phyloP scores from a whole-genome alignment of 1,140 invertebrate genomes.

The Hydropsyche tenuis region DNA sequence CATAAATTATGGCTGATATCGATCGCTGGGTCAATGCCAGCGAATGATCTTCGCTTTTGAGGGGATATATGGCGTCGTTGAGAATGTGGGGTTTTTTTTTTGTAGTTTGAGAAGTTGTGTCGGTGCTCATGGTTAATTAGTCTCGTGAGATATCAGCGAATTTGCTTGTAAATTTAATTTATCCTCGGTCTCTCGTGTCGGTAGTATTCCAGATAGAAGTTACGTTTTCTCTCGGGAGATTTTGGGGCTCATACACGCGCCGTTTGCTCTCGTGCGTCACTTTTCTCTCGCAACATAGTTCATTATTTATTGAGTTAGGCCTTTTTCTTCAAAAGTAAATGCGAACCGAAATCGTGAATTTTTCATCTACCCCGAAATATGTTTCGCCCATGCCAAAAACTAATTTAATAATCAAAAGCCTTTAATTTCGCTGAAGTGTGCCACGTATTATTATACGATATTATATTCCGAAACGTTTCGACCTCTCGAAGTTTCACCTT shows the following conservation, averaged over 20 bases:
- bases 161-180: slow-evolving; percentile 18
- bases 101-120: too few relatives aligned
- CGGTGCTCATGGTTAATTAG: too few relatives aligned
- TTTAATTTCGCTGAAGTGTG: background rate
- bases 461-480: background rate
- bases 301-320: slow-evolving; percentile 21
- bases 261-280: background rate
- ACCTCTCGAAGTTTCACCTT: background rate
- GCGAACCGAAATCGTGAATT: background rate
- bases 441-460: background rate
- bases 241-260: background rate
- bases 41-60: too few relatives aligned
- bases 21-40: too few relatives aligned
- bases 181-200: background rate
- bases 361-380: background rate
- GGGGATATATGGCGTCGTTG: too few relatives aligned
- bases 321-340: slow-evolving; percentile 14
- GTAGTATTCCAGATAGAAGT: slow-evolving; percentile 3
- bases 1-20: too few relatives aligned
- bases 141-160: too few relatives aligned
- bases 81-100: too few relatives aligned
- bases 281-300: background rate
- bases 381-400: background rate
- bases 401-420: too few relatives aligned
- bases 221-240: slow-evolving; percentile 3